phyloP scores from a whole-genome alignment of 2,113 vertebrate species.

The Columba livia region DNA sequence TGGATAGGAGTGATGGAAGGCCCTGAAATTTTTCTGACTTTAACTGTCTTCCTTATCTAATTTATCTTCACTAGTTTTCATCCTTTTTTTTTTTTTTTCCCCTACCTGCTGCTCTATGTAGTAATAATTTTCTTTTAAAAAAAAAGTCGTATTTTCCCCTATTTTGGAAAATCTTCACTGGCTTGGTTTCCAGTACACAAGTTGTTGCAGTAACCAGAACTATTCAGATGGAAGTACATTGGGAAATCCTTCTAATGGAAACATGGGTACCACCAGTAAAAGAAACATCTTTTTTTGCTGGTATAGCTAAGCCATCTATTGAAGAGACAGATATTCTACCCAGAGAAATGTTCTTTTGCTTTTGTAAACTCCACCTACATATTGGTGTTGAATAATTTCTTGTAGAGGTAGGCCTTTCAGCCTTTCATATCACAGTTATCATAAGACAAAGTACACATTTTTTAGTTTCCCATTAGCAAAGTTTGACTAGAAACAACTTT shows the following conservation, averaged over 20 bases:
- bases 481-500: not conserved
- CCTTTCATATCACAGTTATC: not conserved
- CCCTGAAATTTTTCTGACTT: constrained; percentile 34
- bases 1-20: not conserved
- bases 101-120: not conserved
- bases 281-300: not conserved
- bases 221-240: not conserved
- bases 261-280: not conserved
- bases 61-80: not conserved
- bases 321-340: not conserved
- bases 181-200: not conserved
- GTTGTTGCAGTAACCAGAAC: not conserved
- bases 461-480: not conserved
- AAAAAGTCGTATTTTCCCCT: too few relatives aligned
- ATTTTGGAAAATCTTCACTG: not conserved
- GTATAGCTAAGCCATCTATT: not conserved
- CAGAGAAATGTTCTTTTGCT: not conserved
- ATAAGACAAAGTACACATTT: not conserved
- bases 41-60: not conserved
- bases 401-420: not conserved
- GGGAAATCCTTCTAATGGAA: not conserved
- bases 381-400: not conserved
- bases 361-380: not conserved
- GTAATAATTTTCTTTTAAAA: not conserved
- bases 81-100: not conserved